These are phyloP conservation scores for Holocentrus rufus DNA, from an alignment of 2,797 vertebrate genomes.

Conservation along the genomic window DNA sequence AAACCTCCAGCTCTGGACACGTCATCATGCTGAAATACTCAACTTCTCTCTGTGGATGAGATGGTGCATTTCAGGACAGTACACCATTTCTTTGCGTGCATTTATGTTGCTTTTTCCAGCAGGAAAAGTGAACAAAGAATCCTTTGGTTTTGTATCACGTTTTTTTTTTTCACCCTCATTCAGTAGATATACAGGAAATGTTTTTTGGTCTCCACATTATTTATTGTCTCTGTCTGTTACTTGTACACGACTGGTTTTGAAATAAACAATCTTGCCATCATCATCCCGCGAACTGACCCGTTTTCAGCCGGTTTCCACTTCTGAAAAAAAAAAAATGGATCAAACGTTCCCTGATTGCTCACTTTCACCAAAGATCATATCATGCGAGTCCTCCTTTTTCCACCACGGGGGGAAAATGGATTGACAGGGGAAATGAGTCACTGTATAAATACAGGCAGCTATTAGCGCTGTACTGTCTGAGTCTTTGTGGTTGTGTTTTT, in stretches of 20 bases:
- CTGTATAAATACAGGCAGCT: neutral
- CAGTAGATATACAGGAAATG: constrained; percentile 65
- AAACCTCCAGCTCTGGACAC: constrained; percentile 27
- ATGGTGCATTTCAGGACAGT: constrained; percentile 45
- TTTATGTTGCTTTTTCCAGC: constrained; percentile 62
- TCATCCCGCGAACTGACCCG: neutral
- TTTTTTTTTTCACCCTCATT: constrained; percentile 48
- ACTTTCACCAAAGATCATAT: neutral
- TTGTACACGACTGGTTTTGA: constrained; percentile 81
- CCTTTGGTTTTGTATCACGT: constrained; percentile 53
- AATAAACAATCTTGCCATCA: constrained; percentile 80
- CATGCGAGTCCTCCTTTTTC: neutral
- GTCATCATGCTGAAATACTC: constrained; percentile 34
- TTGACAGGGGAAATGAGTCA: neutral
- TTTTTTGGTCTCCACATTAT: constrained; percentile 74
- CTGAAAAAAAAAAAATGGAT: neutral
- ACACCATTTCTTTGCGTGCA: constrained; percentile 59
- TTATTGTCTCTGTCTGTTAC: constrained; percentile 81
- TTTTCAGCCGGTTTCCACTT: neutral
- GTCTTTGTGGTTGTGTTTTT: constrained; percentile 30
- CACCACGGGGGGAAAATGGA: neutral
- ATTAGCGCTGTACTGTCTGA: neutral
- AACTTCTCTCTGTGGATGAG: constrained; percentile 28
- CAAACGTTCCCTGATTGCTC: neutral
- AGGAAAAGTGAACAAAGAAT: constrained; percentile 46